Conservation (phyloP, 2,113 vertebrate genomes). For the Sinocyclocheilus rhinocerous region DNA sequence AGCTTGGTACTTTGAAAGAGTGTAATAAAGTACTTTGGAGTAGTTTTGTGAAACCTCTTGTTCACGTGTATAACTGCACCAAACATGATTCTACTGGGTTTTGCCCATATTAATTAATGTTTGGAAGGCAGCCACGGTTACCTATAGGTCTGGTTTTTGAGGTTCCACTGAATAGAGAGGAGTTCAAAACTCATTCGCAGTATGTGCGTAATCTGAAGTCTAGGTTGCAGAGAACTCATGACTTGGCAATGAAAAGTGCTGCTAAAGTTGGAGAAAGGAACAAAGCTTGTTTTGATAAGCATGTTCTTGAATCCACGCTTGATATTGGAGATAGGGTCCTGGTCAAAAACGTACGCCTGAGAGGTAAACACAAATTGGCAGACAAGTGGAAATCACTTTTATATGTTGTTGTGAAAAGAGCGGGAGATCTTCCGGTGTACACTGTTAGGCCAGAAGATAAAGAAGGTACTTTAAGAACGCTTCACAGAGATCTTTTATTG, state of each 20-base stretch:
- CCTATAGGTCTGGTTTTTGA: not conserved
- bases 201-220: not conserved
- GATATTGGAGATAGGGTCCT: too few relatives aligned
- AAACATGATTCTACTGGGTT: constrained; percentile 7
- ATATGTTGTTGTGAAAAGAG: too few relatives aligned
- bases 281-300: not conserved
- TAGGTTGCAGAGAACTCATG: not conserved
- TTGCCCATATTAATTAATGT: not conserved
- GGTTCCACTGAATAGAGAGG: not conserved
- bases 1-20: not conserved
- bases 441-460: constrained; percentile 21
- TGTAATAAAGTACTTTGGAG: not conserved
- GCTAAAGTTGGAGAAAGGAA: constrained; percentile 17
- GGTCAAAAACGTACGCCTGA: too few relatives aligned
- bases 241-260: not conserved
- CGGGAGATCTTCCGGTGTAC: not conserved
- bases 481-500: constrained; percentile 28
- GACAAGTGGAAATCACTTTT: too few relatives aligned
- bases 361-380: too few relatives aligned
- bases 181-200: not conserved
- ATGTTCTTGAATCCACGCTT: too few relatives aligned
- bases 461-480: constrained; percentile 4
- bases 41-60: not conserved
- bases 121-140: not conserved
- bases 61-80: constrained; percentile 4